These are phyloP conservation scores for Ataeniobius toweri DNA, from an alignment of 2,797 vertebrate genomes.

Conservation along the genomic window DNA sequence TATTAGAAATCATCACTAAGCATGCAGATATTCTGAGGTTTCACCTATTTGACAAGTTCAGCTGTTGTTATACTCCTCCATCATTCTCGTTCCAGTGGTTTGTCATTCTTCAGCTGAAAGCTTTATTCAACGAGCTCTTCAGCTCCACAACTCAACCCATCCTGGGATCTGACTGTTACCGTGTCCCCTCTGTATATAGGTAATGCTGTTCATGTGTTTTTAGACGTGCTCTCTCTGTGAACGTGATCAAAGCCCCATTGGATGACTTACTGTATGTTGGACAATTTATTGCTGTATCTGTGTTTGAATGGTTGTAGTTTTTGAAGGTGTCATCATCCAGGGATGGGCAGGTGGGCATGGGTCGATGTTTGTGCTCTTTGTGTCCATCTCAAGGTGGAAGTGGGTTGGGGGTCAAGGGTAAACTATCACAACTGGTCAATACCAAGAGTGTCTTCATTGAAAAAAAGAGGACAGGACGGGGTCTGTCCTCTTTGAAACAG, in stretches of 20 bases:
- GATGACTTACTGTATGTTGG: conserved; percentile 76
- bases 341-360: conserved; percentile 58
- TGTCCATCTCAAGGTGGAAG: conserved; percentile 67
- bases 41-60: conserved; percentile 36
- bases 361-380: conserved; percentile 73
- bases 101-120: conserved; percentile 63
- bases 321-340: conserved; percentile 77
- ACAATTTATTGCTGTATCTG: conserved; percentile 77
- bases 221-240: conserved; percentile 79
- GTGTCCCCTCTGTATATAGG: conserved; percentile 79
- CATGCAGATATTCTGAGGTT: conserved; percentile 37
- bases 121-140: conserved; percentile 61
- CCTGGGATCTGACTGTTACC: conserved; percentile 75
- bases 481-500: conserved; percentile 80
- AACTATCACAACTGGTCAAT: conserved; percentile 81
- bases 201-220: conserved; percentile 79
- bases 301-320: conserved; percentile 78
- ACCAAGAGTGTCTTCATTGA: conserved; percentile 83
- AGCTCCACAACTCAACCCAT: conserved; percentile 56
- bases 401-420: conserved; percentile 44
- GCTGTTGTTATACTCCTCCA: conserved; percentile 54
- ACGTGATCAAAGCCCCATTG: conserved; percentile 74
- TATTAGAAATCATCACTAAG: conserved; percentile 39
- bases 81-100: conserved; percentile 54
- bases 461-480: conserved; percentile 78